Evolutionary conservation across 2,797 vertebrate genomes (phyloP).

Genomic region (Cryptoblepharus egeriae): DNA sequence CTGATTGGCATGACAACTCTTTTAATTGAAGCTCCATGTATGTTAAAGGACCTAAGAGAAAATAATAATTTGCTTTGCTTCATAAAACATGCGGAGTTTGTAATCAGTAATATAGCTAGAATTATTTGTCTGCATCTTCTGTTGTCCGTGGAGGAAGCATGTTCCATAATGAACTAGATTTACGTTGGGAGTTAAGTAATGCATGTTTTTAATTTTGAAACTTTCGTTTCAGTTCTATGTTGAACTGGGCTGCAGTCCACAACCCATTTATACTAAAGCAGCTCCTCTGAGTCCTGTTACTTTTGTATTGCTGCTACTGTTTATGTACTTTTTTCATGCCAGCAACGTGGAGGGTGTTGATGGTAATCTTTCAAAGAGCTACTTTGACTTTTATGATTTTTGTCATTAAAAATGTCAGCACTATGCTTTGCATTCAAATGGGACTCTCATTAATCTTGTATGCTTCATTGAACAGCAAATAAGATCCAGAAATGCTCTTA

Average conservation of each 20-base stretch:
- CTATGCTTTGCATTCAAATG: background rate
- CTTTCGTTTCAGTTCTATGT: background rate
- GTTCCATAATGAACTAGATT: background rate
- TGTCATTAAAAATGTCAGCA: background rate
- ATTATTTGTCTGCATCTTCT: too few relatives aligned
- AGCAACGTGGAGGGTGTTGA: background rate
- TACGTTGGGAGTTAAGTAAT: slow-evolving; percentile 18
- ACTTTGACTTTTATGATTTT: background rate
- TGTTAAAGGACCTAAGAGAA: too few relatives aligned
- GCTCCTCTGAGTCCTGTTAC: too few relatives aligned
- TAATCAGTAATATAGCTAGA: too few relatives aligned
- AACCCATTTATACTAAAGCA: too few relatives aligned
- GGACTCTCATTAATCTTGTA: background rate
- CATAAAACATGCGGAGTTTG: too few relatives aligned
- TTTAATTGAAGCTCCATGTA: too few relatives aligned
- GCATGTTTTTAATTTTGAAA: background rate
- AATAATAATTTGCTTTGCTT: too few relatives aligned
- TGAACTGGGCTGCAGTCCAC: too few relatives aligned
- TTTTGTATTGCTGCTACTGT: too few relatives aligned
- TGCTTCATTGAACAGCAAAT: background rate
- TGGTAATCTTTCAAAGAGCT: background rate
- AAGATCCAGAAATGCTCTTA: slow-evolving; percentile 19
- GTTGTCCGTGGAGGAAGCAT: background rate
- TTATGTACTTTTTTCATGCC: too few relatives aligned
- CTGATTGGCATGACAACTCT: too few relatives aligned